A percentile compares a stretch with the other conserved stretches of the same genome.
Evolutionary conservation across 2,797 vertebrate species (phyloP).

Genomic region (Distichodus sexfasciatus): DNA sequence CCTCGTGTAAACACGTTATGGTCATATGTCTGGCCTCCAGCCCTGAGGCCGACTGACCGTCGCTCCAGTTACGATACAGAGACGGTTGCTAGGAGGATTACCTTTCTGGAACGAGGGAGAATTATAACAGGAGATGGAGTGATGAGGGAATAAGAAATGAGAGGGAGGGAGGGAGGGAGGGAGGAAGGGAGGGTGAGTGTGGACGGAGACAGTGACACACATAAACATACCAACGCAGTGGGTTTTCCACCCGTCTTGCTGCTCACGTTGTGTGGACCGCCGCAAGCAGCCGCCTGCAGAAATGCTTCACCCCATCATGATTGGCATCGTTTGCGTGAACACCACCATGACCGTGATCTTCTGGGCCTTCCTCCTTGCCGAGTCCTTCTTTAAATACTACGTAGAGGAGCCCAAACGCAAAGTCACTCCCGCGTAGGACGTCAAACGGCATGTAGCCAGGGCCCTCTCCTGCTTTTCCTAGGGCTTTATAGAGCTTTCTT

Average conservation of each 20-base stretch:
- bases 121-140: conserved; percentile 45
- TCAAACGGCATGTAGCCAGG: neutral
- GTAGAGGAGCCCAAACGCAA: conserved; percentile 52
- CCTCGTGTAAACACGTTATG: neutral
- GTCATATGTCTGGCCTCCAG: neutral
- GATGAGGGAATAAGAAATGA: conserved; percentile 40
- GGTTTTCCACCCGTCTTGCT: too few species aligned
- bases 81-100: conserved; percentile 28
- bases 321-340: conserved; percentile 64
- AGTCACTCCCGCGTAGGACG: conserved; percentile 60
- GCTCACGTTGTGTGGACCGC: neutral
- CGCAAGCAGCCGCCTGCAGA: neutral
- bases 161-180: conserved; percentile 30
- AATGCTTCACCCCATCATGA: conserved; percentile 68
- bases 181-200: too few species aligned
- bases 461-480: neutral
- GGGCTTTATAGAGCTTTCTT: neutral
- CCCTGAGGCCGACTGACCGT: neutral
- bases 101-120: conserved; percentile 7
- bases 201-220: conserved; percentile 18
- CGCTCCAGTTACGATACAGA: neutral
- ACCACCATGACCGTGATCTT: conserved; percentile 63
- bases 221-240: conserved; percentile 19
- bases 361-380: conserved; percentile 65
- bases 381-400: conserved; percentile 60